Conservation (phyloP, 2,113 vertebrate species). For the Bubo scandiacus region DNA sequence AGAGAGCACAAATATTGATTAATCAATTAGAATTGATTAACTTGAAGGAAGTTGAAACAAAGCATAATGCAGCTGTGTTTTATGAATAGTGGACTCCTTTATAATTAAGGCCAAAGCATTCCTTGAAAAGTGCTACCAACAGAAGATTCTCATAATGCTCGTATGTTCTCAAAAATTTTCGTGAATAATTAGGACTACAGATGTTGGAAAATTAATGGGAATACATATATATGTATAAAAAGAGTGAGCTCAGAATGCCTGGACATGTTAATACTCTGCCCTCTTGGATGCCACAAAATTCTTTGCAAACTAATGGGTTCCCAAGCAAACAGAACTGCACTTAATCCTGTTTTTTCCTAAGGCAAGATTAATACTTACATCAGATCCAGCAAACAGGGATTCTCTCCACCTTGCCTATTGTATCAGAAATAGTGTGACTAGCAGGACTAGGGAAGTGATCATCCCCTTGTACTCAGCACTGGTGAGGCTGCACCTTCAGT, state of each 20-base stretch:
- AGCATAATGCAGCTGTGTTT: not conserved
- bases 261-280: not conserved
- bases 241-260: not conserved
- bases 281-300: not conserved
- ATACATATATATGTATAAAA: not conserved
- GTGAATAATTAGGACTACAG: not conserved
- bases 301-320: not conserved
- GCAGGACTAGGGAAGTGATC: not conserved
- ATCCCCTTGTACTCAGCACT: not conserved
- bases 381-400: not conserved
- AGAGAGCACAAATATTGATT: slow-evolving; percentile 14
- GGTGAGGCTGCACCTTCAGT: not conserved
- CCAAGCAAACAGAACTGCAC: not conserved
- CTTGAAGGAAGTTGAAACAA: not conserved
- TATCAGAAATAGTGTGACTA: not conserved
- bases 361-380: not conserved
- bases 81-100: not conserved
- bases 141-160: not conserved
- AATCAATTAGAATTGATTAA: slow-evolving; percentile 8
- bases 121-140: not conserved
- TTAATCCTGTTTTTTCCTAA: not conserved
- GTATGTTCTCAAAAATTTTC: not conserved
- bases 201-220: not conserved
- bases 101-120: not conserved
- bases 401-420: not conserved